Base-by-base conservation (phyloP, 2,888 invertebrate genomes). In the Abscondita cerata region DNA sequence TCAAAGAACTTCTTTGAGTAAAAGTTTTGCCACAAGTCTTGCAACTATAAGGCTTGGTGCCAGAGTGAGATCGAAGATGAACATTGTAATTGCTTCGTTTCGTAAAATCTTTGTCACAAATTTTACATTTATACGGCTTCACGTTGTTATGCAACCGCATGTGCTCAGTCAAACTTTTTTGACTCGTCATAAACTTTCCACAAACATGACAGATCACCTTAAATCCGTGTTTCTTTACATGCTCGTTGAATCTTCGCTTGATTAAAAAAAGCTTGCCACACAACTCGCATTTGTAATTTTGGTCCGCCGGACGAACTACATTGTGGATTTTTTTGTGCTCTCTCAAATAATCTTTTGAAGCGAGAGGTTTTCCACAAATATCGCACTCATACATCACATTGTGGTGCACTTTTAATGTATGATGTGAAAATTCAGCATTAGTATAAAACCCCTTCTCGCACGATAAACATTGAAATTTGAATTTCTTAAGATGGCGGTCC, bases 11-110 rank as follows among this genome's bases (percentile, higher is more conserved):
- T n/a, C 11, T 16, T 11, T 19, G 16, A 16, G 18, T 18, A 11
- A 44, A 11, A 1, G 4, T 1, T 19, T 44, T 44, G 2, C 44
- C 18, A 19, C 44, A 44, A 19, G n/a, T 11, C 11, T 44, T 19
- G n/a, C 44, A 44, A 4, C 65, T 63, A 52, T 72, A 76, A 5
- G 74, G 70, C 73, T 73, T 47, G 76, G 76, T 15, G 13, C 8
- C 16, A 4, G 41, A 41, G 41, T 41, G 41, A 15, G 41, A 13
- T 4, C 41, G 41, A 1, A 13, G 12, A 16, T 41, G 41, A 8
- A 75, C 65, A 46, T 76, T 75, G 68, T 68, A 41, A 38, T 12
- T 16, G 19, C 36, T 2, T 1, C 2, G 9, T 2, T 13, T 38
- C 15, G 11, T 13, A 16, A 36, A 36, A 15, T 6, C n/a, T 15